Percentiles rank a stretch among this genome's conserved stretches.
phyloP scores from a whole-genome alignment of 2,797 vertebrate species.

The Darevskia nairensis region DNA sequence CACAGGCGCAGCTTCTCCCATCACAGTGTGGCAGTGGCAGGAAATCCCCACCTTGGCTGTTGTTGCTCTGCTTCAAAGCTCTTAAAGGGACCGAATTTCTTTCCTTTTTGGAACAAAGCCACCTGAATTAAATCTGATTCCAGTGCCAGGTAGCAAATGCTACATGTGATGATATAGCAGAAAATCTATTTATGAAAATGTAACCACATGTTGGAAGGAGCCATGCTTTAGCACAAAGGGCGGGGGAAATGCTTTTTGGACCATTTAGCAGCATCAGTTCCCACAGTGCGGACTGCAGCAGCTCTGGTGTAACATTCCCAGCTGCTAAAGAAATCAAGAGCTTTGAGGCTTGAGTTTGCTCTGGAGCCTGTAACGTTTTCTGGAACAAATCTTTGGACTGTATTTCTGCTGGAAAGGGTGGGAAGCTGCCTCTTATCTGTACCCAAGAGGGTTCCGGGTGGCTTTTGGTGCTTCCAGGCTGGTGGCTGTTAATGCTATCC shows the following conservation, averaged over 20 bases:
- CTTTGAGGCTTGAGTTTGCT: conserved; percentile 67
- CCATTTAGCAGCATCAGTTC: conserved; percentile 63
- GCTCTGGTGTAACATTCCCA: conserved; percentile 73
- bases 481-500: background rate
- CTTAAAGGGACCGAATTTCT: background rate
- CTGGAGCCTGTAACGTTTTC: conserved; percentile 70
- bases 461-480: conserved; percentile 47
- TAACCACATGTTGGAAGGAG: conserved; percentile 15
- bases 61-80: background rate
- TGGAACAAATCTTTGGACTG: conserved; percentile 70
- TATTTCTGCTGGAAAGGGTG: conserved; percentile 63
- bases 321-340: conserved; percentile 76
- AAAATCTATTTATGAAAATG: conserved; percentile 48
- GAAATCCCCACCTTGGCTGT: background rate
- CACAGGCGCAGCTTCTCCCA: background rate
- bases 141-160: background rate
- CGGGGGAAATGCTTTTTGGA: conserved; percentile 43
- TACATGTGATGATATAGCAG: conserved; percentile 4
- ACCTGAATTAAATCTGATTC: background rate
- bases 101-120: background rate
- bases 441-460: conserved; percentile 29
- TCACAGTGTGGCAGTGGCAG: background rate
- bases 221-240: conserved; percentile 10
- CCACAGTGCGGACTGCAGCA: conserved; percentile 62
- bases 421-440: conserved; percentile 53